phyloP scores from a whole-genome alignment of 2,888 invertebrate species.

The Oligia latruncula region DNA sequence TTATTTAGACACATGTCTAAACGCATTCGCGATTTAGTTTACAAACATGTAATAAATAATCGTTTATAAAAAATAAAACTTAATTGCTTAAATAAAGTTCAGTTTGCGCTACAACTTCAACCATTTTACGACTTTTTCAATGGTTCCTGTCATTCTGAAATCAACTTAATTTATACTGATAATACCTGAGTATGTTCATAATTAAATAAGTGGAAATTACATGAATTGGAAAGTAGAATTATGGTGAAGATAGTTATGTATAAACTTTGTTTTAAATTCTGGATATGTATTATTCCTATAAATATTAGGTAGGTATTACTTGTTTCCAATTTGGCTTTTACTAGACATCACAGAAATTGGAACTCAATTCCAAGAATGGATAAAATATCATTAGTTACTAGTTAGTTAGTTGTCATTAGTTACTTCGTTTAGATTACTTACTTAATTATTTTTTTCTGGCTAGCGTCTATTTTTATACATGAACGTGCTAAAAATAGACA shows the following conservation, averaged over 20 bases:
- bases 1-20: background rate
- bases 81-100: no score
- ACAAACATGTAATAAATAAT: no score
- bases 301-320: background rate
- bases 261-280: background rate
- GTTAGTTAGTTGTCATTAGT: background rate
- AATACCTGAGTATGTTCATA: no score
- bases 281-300: background rate
- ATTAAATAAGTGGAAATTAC: no score
- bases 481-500: background rate
- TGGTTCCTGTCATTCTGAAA: no score
- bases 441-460: background rate
- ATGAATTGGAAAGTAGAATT: background rate
- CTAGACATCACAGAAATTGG: background rate
- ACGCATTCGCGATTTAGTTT: background rate
- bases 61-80: no score
- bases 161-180: no score
- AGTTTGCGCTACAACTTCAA: no score
- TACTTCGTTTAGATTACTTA: background rate
- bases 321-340: background rate
- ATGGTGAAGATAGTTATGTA: background rate
- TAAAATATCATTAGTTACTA: background rate
- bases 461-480: background rate
- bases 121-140: no score
- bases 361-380: background rate